Evolutionary conservation across 1,140 invertebrate species (phyloP), one percentile per base, ranked within the genome.

Genomic region (Pentalonia nigronervosa): DNA sequence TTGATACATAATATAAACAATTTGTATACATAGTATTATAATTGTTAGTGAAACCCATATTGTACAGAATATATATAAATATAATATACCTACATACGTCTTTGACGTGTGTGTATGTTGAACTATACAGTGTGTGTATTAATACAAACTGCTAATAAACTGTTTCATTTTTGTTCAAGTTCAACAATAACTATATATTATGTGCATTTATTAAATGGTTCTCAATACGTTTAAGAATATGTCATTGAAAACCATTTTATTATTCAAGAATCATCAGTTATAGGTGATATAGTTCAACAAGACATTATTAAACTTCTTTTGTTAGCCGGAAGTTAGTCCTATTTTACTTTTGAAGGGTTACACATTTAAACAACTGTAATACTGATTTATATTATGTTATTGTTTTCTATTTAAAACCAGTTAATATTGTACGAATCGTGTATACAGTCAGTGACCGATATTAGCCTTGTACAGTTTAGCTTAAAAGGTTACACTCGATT

Each of bases 361-460:
- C 21, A 89, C 34, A 41, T 36, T 89, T 89, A 89, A 56, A 56
- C 47, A 60, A 45, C 53, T 41, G 36, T 30, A 90, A 90, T 90
- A 53, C 88, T 90, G 50, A 90, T 60, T 90, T 60, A 90, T 60
- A 60, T 90, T 90, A 60, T 60, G 53, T 41, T 90, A 90, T 90
- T 90, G 88, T 90, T 90, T 90, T 90, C 88, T 90, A 36, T 83
- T 83, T 50, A 84, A 83, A 92, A 53, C 34, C 67, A 84, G 76
- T 92, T 53, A 36, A 30, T 84, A 84, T 92, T 53, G 8, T 83
- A 45, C 76, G 47, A 84, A 92, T 83, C n/a, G 45, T 50, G 34
- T 84, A 45, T 84, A 92, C 76, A 84, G 91, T 84, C 91, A 92
- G 48, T 84, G 76, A 92, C 81, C 91, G 81, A 92, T 92, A 84